Percentiles rank a stretch among this genome's conserved stretches.
Conservation (phyloP, 2,888 invertebrate genomes). For the Netelia melanura region DNA sequence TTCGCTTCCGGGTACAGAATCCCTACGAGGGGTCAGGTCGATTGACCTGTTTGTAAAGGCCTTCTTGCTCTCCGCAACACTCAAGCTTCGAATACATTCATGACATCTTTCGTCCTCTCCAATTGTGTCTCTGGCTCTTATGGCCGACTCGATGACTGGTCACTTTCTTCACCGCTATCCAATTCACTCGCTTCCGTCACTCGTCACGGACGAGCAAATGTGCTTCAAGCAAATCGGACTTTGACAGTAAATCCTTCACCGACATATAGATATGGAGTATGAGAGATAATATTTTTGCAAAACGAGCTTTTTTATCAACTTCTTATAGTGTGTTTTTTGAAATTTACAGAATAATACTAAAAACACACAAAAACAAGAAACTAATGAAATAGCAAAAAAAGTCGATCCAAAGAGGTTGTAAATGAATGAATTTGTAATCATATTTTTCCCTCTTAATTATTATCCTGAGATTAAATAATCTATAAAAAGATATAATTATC, state of each 20-base stretch:
- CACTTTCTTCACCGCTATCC: constrained; percentile 9
- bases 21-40: constrained; percentile 9
- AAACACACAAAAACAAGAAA: too few species aligned
- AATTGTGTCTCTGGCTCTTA: neutral
- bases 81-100: constrained; percentile 17
- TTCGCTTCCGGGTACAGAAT: constrained; percentile 1
- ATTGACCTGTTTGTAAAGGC: constrained; percentile 40
- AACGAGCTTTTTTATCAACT: too few species aligned
- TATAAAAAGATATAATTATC: too few species aligned
- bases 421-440: too few species aligned
- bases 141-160: constrained; percentile 6
- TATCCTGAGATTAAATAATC: too few species aligned
- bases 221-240: neutral
- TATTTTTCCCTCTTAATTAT: too few species aligned
- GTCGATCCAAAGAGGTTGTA: too few species aligned
- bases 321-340: too few species aligned
- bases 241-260: neutral
- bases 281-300: too few species aligned
- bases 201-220: neutral
- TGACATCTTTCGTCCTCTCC: constrained; percentile 17
- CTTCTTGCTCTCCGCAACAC: neutral
- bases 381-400: too few species aligned
- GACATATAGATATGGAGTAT: neutral
- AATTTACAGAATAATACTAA: too few species aligned
- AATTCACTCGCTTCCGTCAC: neutral